These are phyloP conservation scores for Zophobas morio DNA, from an alignment of 1,140 invertebrate species.

Conservation along the genomic window DNA sequence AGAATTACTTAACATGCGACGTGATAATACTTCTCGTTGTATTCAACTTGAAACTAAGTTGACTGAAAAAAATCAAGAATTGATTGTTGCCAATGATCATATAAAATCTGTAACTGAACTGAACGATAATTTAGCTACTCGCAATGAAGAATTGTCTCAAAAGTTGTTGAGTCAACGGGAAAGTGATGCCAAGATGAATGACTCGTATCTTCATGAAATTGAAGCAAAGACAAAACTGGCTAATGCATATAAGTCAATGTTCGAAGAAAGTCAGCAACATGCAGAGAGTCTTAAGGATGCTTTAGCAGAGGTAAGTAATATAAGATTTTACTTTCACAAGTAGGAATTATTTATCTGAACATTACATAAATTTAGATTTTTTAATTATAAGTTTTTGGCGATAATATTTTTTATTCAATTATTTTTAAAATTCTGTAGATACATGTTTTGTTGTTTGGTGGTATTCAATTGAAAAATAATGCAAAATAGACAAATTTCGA, in stretches of 20 bases:
- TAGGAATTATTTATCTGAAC: background rate
- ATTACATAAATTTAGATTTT: no score
- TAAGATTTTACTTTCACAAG: background rate
- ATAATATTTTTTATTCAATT: no score
- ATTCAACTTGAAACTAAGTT: slow-evolving; percentile 84
- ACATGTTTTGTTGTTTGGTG: no score
- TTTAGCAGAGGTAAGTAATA: slow-evolving; percentile 74
- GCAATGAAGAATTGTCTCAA: slow-evolving; percentile 81
- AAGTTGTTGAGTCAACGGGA: slow-evolving; percentile 84
- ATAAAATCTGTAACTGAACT: slow-evolving; percentile 76
- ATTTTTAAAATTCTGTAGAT: no score
- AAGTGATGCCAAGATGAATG: slow-evolving; percentile 81
- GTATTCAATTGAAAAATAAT: no score
- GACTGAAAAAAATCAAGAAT: slow-evolving; percentile 84
- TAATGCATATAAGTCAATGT: slow-evolving; percentile 85
- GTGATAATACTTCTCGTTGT: slow-evolving; percentile 80
- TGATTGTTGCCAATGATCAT: slow-evolving; percentile 77
- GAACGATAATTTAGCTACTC: slow-evolving; percentile 77
- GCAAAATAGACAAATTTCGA: no score
- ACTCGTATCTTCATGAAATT: slow-evolving; percentile 88
- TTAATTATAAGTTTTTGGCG: no score
- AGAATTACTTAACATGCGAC: slow-evolving; percentile 82
- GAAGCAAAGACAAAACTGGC: slow-evolving; percentile 88
- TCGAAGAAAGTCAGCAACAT: slow-evolving; percentile 83
- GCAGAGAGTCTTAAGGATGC: slow-evolving; percentile 83